These are phyloP conservation scores for Sebastolobus altivelis DNA, from an alignment of 2,797 vertebrate genomes.

Conservation along the genomic window DNA sequence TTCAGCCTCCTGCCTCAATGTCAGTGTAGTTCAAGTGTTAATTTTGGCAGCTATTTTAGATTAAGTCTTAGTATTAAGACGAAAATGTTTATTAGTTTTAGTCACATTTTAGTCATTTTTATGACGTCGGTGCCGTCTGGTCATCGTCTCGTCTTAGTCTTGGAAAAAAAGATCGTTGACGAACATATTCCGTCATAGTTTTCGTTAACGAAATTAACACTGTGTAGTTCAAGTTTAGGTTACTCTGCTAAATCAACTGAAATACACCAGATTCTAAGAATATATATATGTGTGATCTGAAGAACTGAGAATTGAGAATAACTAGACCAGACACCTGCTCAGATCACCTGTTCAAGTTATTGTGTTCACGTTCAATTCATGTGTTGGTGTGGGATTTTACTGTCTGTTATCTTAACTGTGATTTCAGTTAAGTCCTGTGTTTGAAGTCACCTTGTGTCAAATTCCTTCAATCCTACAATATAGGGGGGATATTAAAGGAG, in stretches of 20 bases:
- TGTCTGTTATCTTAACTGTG: conserved; percentile 46
- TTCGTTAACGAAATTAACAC: too few relatives aligned
- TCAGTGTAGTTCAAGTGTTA: neutral
- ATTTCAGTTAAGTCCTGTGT: conserved; percentile 41
- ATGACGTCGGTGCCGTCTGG: too few relatives aligned
- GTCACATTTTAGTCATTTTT: too few relatives aligned
- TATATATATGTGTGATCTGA: neutral
- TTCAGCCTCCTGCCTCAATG: neutral
- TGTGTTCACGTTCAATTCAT: conserved; percentile 28
- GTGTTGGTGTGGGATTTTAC: conserved; percentile 63
- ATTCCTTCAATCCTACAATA: conserved; percentile 61
- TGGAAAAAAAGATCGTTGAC: too few relatives aligned
- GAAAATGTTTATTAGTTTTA: too few relatives aligned
- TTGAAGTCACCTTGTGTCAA: conserved; percentile 45
- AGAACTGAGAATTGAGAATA: neutral
- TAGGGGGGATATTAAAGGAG: conserved; percentile 48
- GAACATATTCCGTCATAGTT: too few relatives aligned
- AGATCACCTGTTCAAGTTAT: neutral
- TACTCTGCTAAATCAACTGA: neutral
- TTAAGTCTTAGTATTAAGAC: too few relatives aligned
- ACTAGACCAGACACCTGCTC: neutral
- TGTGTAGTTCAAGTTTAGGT: neutral
- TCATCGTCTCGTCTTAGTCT: too few relatives aligned
- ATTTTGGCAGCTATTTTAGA: neutral
- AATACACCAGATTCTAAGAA: neutral